phyloP scores from a whole-genome alignment of 2,888 invertebrate species.

The Bugulina stolonifera region DNA sequence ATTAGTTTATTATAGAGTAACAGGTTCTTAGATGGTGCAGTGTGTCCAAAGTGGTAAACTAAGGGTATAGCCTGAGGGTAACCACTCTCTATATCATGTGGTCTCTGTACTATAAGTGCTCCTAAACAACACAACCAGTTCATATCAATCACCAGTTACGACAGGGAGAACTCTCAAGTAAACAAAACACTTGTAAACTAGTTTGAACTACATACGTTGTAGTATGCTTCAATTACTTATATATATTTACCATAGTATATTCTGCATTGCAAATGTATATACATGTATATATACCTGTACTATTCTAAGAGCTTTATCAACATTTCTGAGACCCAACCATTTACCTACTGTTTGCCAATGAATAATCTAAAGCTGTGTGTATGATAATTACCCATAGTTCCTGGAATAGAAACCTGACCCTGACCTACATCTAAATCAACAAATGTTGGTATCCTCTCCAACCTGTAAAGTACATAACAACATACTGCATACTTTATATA shows the following conservation, averaged over 20 bases:
- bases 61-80: constrained; percentile 88
- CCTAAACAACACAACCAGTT: too few species aligned
- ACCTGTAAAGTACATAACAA: too few species aligned
- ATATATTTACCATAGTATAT: neutral
- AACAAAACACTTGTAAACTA: too few species aligned
- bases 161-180: too few species aligned
- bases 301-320: too few species aligned
- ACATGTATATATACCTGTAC: too few species aligned
- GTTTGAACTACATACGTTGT: too few species aligned
- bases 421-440: constrained; percentile 95
- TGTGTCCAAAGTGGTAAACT: constrained; percentile 89
- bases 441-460: constrained; percentile 74
- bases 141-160: too few species aligned
- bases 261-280: too few species aligned
- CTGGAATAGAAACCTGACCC: constrained; percentile 83
- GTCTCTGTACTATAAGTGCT: constrained; percentile 81
- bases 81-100: constrained; percentile 88
- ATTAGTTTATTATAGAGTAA: constrained; percentile 78
- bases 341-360: neutral
- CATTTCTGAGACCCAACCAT: too few species aligned
- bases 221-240: too few species aligned
- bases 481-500: too few species aligned
- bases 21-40: constrained; percentile 67
- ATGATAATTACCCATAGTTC: constrained; percentile 67
- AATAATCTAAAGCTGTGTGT: neutral